Conservation (phyloP, 2,888 invertebrate species). For the Andrena haemorrhoa region DNA sequence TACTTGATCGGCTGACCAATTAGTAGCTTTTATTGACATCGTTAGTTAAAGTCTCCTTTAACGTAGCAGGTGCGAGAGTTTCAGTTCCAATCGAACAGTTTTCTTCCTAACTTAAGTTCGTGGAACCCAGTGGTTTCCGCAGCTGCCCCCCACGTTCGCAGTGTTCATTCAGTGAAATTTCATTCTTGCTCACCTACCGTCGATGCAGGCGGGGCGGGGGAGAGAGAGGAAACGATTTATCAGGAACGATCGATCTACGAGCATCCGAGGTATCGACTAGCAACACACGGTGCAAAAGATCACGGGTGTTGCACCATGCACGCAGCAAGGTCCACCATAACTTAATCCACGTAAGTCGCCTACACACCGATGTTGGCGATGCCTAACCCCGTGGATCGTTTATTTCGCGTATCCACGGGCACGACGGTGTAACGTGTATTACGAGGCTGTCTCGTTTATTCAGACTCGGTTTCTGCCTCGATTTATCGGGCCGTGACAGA, state of each 20-base stretch:
- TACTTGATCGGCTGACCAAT: too few relatives aligned
- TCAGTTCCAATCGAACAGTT: too few relatives aligned
- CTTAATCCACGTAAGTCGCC: constrained; percentile 75
- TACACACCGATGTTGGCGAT: constrained; percentile 67
- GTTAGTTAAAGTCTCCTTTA: too few relatives aligned
- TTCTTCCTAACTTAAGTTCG: too few relatives aligned
- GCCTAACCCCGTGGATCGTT: constrained; percentile 68
- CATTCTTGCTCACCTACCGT: constrained; percentile 29
- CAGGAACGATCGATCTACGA: constrained; percentile 60
- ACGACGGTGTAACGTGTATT: constrained; percentile 61
- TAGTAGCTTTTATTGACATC: too few relatives aligned
- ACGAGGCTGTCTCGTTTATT: constrained; percentile 68
- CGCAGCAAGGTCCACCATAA: constrained; percentile 74
- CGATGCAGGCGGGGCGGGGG: background rate
- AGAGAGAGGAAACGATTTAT: constrained; percentile 41
- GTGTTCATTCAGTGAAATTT: constrained; percentile 31
- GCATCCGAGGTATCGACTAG: constrained; percentile 52
- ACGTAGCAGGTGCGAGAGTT: too few relatives aligned
- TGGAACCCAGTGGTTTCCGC: background rate
- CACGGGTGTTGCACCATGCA: constrained; percentile 67
- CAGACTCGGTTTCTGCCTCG: constrained; percentile 63
- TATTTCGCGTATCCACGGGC: constrained; percentile 70
- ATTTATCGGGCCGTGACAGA: constrained; percentile 63
- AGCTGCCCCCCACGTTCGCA: background rate
- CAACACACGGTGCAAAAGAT: constrained; percentile 59